A percentile compares a stretch with the other conserved stretches of the same genome.
phyloP scores from a whole-genome alignment of 2,888 invertebrate species.

The Yponomeuta cagnagella region DNA sequence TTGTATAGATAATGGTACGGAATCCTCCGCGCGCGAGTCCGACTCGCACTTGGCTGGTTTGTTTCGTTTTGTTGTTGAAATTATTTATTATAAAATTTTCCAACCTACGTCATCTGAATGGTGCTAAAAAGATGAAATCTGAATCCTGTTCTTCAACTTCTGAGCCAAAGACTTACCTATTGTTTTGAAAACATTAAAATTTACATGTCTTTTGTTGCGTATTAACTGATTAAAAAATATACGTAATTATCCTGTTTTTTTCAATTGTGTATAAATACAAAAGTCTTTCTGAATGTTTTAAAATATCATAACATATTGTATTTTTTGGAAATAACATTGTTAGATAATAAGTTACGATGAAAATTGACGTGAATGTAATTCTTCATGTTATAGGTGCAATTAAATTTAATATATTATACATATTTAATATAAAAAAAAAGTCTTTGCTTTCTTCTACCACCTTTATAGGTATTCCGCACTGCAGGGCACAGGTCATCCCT shows the following conservation, averaged over 20 bases:
- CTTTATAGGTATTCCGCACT: too few relatives aligned
- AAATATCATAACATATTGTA: not conserved
- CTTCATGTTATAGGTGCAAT: slow-evolving; percentile 68
- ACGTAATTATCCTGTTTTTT: not conserved
- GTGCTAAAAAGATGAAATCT: slow-evolving; percentile 63
- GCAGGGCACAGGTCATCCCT: too few relatives aligned
- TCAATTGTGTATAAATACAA: not conserved
- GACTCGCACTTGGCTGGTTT: slow-evolving; percentile 18
- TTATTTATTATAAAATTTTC: slow-evolving; percentile 23
- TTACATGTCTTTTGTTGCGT: too few relatives aligned
- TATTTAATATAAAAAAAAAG: slow-evolving; percentile 57
- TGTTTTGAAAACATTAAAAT: too few relatives aligned
- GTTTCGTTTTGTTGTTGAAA: slow-evolving; percentile 29
- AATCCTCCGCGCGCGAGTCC: too few relatives aligned
- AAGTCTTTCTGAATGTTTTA: not conserved
- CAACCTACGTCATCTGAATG: slow-evolving; percentile 51
- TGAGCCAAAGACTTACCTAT: slow-evolving; percentile 61
- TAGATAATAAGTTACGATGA: slow-evolving; percentile 21
- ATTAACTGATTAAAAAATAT: slow-evolving; percentile 21
- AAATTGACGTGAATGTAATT: slow-evolving; percentile 31
- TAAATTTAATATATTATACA: slow-evolving; percentile 68
- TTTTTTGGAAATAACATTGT: slow-evolving; percentile 33
- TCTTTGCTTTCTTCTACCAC: not conserved
- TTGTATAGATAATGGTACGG: too few relatives aligned
- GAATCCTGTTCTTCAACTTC: slow-evolving; percentile 37